Evolutionary conservation across 2,888 invertebrate genomes (phyloP).

Genomic region (Scaptomyza cyrtandrae): DNA sequence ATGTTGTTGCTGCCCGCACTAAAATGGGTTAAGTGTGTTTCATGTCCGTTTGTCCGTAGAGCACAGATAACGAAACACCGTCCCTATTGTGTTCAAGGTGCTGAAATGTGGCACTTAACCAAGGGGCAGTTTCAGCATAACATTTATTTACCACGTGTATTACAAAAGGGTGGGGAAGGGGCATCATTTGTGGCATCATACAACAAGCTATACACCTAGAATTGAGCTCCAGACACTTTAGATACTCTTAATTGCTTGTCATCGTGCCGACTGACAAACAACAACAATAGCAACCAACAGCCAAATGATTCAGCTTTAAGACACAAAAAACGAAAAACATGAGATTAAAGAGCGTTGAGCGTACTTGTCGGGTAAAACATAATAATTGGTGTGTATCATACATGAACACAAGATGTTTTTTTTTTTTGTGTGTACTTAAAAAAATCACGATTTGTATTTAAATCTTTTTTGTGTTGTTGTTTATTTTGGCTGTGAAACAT

Average conservation of each 20-base stretch:
- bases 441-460: background rate
- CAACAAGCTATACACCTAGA: background rate
- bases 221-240: slow-evolving; percentile 13
- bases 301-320: slow-evolving; percentile 23
- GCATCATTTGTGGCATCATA: too few species aligned
- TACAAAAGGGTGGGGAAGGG: background rate
- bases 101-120: slow-evolving; percentile 48
- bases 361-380: background rate
- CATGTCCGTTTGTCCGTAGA: slow-evolving; percentile 28
- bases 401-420: background rate
- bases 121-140: slow-evolving; percentile 19
- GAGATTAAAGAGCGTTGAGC: background rate
- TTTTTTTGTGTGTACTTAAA: background rate
- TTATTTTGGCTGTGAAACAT: background rate
- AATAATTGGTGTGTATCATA: slow-evolving; percentile 19
- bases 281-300: slow-evolving; percentile 6
- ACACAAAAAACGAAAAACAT: background rate
- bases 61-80: slow-evolving; percentile 29
- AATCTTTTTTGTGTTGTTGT: background rate
- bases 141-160: slow-evolving; percentile 32
- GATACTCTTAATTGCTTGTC: slow-evolving; percentile 35
- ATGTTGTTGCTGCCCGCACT: slow-evolving; percentile 24
- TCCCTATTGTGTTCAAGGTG: slow-evolving; percentile 52
- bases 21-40: slow-evolving; percentile 55
- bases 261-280: slow-evolving; percentile 9